Conservation (phyloP, 1,140 invertebrate species). For the Homalodisca vitripennis region DNA sequence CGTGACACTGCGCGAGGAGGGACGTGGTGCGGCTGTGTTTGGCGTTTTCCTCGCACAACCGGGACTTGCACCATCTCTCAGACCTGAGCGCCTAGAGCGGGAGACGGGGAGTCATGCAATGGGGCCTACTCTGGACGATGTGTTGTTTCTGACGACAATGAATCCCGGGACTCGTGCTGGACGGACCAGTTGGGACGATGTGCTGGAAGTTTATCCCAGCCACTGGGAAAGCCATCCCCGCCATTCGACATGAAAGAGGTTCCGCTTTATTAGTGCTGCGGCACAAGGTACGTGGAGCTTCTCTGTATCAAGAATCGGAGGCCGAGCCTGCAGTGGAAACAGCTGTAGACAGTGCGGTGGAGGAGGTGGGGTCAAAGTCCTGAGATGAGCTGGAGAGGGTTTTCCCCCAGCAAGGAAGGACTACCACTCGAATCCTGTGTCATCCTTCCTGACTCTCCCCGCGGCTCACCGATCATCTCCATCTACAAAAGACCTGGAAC, state of each 20-base stretch:
- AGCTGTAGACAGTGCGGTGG: constrained; percentile 89
- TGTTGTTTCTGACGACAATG: constrained; percentile 91
- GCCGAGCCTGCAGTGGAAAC: constrained; percentile 61
- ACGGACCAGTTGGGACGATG: constrained; percentile 99
- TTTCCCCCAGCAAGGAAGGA: constrained; percentile 88
- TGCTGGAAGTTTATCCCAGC: constrained; percentile 94
- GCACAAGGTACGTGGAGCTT: constrained; percentile 93
- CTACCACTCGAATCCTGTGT: constrained; percentile 93
- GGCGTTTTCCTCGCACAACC: constrained; percentile 90
- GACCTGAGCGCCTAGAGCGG: constrained; percentile 85
- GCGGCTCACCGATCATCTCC: constrained; percentile 83
- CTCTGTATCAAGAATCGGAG: constrained; percentile 93
- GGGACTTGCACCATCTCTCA: constrained; percentile 88
- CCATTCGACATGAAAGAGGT: constrained; percentile 81
- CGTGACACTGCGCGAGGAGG: constrained; percentile 82
- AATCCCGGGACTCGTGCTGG: constrained; percentile 90
- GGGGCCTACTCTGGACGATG: constrained; percentile 86
- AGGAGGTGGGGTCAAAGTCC: constrained; percentile 90
- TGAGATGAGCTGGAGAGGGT: constrained; percentile 87
- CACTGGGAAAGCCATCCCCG: constrained; percentile 78
- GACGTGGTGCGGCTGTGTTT: constrained; percentile 88
- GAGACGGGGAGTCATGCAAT: constrained; percentile 96
- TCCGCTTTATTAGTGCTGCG: constrained; percentile 80
- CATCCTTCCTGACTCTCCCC: constrained; percentile 86
- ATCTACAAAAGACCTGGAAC: constrained; percentile 91